A percentile compares a stretch with the other conserved stretches of the same genome.
phyloP scores from a whole-genome alignment of 2,888 invertebrate genomes.

The Pecten maximus region DNA sequence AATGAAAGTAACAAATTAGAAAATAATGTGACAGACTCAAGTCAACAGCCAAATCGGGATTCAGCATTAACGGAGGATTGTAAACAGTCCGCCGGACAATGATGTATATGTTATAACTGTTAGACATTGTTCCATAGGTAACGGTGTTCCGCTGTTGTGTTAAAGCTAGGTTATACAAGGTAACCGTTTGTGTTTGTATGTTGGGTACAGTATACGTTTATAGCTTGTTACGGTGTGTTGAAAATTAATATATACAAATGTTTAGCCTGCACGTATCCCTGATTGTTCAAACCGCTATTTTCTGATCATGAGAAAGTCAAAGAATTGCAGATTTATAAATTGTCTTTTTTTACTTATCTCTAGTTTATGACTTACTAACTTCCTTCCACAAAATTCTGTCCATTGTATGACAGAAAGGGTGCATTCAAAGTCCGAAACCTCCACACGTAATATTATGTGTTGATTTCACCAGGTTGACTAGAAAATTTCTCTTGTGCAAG shows the following conservation, averaged over 20 bases:
- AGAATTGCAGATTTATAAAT: not conserved
- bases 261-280: not conserved
- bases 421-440: not conserved
- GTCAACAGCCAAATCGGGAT: not conserved
- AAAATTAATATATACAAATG: not conserved
- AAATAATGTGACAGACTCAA: conserved; percentile 27
- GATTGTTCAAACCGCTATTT: not conserved
- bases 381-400: not conserved
- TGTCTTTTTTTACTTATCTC: not conserved
- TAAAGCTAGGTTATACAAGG: not conserved
- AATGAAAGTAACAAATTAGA: conserved; percentile 44
- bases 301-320: not conserved
- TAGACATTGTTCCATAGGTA: not conserved
- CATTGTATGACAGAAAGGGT: not conserved
- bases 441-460: not conserved
- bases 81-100: not conserved
- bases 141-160: not conserved
- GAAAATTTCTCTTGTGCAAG: not conserved
- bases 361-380: not conserved
- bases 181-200: not conserved
- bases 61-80: not conserved
- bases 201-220: not conserved
- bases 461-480: not conserved
- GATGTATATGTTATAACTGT: not conserved
- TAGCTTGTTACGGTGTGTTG: conserved; percentile 30